Percentiles rank a stretch among this genome's conserved stretches.
Conservation (phyloP, 2,797 vertebrate genomes). For the Sebastes melanostomus region DNA sequence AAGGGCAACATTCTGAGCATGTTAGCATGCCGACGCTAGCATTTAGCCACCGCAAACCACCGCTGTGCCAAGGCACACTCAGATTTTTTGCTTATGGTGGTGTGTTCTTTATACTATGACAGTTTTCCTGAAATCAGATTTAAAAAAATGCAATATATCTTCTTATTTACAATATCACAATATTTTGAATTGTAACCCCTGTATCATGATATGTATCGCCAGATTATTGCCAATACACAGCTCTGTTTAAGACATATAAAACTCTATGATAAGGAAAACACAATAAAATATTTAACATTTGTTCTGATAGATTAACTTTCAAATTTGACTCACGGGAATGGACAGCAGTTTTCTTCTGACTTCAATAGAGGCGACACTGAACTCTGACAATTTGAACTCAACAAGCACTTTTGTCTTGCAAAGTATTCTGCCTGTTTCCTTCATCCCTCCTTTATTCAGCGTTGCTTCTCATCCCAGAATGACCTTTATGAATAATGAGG, state of each 20-base stretch:
- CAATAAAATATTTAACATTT: not conserved
- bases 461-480: conserved; percentile 52
- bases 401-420: conserved; percentile 32
- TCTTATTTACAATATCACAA: too few species aligned
- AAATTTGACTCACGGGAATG: not conserved
- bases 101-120: too few species aligned
- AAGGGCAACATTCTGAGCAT: not conserved
- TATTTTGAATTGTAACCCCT: too few species aligned
- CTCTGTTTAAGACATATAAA: not conserved
- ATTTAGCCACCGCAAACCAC: not conserved
- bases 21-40: not conserved
- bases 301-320: not conserved
- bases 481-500: conserved; percentile 79
- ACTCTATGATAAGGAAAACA: not conserved
- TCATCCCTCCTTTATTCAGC: conserved; percentile 37
- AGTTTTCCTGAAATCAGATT: too few species aligned
- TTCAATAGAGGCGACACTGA: not conserved
- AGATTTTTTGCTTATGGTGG: too few species aligned
- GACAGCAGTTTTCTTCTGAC: conserved; percentile 7
- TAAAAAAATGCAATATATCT: too few species aligned
- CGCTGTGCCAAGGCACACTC: too few species aligned
- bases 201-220: too few species aligned
- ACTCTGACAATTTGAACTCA: conserved; percentile 15
- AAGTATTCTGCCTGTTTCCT: conserved; percentile 23
- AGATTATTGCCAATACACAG: too few species aligned